Percentiles rank a stretch among this genome's conserved stretches.
Conservation (phyloP, 2,113 vertebrate genomes). For the Pterocles gutturalis region DNA sequence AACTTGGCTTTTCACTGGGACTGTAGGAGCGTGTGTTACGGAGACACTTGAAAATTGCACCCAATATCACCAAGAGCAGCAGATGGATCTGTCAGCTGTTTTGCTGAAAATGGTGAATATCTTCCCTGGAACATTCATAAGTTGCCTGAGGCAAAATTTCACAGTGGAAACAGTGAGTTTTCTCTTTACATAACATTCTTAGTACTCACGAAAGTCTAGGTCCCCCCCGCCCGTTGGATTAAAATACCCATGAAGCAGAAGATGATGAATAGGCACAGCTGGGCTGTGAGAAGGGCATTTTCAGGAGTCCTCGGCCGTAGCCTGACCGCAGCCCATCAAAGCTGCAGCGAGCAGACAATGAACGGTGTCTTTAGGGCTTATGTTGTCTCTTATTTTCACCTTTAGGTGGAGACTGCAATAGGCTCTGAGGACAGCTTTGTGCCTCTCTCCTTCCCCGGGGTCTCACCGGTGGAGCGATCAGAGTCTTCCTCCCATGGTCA, state of each 20-base stretch:
- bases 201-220: slow-evolving; percentile 23
- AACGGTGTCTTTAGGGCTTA: not conserved
- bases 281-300: slow-evolving; percentile 2
- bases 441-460: not conserved
- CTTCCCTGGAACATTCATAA: slow-evolving; percentile 66
- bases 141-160: slow-evolving; percentile 70
- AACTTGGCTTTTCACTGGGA: not conserved
- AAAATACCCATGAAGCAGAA: slow-evolving; percentile 60
- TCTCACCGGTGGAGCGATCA: fast-evolving
- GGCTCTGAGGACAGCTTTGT: not conserved
- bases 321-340: not conserved
- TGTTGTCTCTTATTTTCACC: not conserved
- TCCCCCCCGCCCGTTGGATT: not conserved
- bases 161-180: slow-evolving; percentile 66
- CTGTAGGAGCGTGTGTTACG: not conserved
- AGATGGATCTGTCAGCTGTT: slow-evolving; percentile 70
- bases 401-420: not conserved
- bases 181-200: slow-evolving; percentile 62
- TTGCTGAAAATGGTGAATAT: slow-evolving; percentile 67
- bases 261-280: slow-evolving; percentile 71
- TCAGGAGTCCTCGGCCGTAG: not conserved
- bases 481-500: not conserved
- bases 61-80: slow-evolving; percentile 51
- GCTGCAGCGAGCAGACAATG: not conserved
- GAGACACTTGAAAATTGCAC: slow-evolving; percentile 39